A percentile compares a stretch with the other conserved stretches of the same genome.
These are phyloP conservation scores for Drosophila putrida DNA, from an alignment of 2,888 invertebrate genomes.

Conservation along the genomic window DNA sequence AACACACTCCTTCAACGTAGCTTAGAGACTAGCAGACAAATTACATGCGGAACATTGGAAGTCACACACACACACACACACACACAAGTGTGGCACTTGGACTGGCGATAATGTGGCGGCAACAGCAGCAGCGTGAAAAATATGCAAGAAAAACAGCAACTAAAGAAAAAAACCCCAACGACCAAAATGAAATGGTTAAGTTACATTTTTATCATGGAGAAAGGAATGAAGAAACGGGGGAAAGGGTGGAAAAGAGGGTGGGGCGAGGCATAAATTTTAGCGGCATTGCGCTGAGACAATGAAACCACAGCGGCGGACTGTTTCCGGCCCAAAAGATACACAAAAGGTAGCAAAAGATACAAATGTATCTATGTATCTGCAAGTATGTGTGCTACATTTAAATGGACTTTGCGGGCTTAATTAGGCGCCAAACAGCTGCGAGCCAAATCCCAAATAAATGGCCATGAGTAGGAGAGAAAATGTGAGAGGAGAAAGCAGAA, in stretches of 20 bases:
- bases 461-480: not conserved
- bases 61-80: slow-evolving; percentile 10
- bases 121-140: slow-evolving; percentile 70
- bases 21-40: slow-evolving; percentile 60
- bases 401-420: slow-evolving; percentile 45
- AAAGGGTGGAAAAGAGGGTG: not conserved
- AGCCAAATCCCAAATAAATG: slow-evolving; percentile 15
- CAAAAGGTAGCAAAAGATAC: slow-evolving; percentile 35
- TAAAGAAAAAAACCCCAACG: slow-evolving; percentile 25
- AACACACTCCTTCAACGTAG: not conserved
- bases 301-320: slow-evolving; percentile 35
- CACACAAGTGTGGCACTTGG: slow-evolving; percentile 46
- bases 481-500: not conserved
- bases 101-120: slow-evolving; percentile 40
- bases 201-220: slow-evolving; percentile 54
- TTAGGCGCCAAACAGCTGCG: slow-evolving; percentile 52
- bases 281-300: slow-evolving; percentile 53
- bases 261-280: slow-evolving; percentile 63
- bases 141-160: slow-evolving; percentile 62
- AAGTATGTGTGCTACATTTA: slow-evolving; percentile 19
- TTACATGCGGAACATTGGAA: slow-evolving; percentile 65
- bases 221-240: not conserved
- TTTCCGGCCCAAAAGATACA: slow-evolving; percentile 52
- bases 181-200: slow-evolving; percentile 65
- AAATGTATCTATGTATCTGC: slow-evolving; percentile 45